Base-by-base conservation (phyloP, 2,888 invertebrate genomes). In the Drosophila kambysellisi region DNA sequence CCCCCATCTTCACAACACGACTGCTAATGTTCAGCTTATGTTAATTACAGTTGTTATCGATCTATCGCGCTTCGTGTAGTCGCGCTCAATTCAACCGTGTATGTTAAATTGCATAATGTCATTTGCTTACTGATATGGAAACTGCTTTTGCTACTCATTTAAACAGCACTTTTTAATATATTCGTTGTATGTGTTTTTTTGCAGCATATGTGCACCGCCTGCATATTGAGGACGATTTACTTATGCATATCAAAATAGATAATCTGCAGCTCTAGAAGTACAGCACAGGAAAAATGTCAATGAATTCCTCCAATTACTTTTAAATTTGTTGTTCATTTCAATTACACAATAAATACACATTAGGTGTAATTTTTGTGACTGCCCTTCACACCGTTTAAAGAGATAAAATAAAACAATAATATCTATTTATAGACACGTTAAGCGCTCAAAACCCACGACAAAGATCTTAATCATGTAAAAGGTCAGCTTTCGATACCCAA, bases 121-220 rank as follows among this genome's bases (percentile, higher is more conserved):
- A 46, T 20, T 46, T 46, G 7, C 9, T n/a, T n/a, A 9, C 9
- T 41, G n/a, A 2, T 9, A n/a, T n/a, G n/a, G 2, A n/a, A 9
- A 11, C 9, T n/a, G 29, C 17, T 8, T 8, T 46, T 30, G 11
- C 0, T 32, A 8, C 32, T 35, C 0, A 50, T 35, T 12, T 46
- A 0, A 5, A 25, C 4, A 32, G 33, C 0, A 32, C 0, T 46
- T 6, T 58, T 25, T 0, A n/a, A 32, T 39, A 33, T 7, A 15
- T 6, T n/a, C 2, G n/a, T 20, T 41, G 8, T 5, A 39, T 29
- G 5, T 17, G 0, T 11, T 25, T 68, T 53, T 25, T 68, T 53
- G 1, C 25, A 84, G 85, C 66, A 3, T 73, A 70, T 33, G 3
- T 79, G 4, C 72, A 78, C 3, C 48, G 60, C 0, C 25, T 58